phyloP scores from a whole-genome alignment of 1,140 invertebrate species.

The Zaprionus camerounensis region DNA sequence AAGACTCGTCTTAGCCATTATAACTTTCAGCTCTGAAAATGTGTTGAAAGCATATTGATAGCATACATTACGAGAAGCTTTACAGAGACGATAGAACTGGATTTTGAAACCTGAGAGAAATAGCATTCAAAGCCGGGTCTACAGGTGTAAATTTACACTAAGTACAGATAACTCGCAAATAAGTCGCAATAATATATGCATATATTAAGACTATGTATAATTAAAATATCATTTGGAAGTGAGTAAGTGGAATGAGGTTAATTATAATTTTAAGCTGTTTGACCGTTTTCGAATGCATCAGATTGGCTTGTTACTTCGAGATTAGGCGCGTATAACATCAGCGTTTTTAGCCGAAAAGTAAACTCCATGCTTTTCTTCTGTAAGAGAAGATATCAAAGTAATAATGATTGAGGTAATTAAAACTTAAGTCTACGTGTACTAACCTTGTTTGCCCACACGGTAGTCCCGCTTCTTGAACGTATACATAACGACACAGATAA shows the following conservation, averaged over 20 bases:
- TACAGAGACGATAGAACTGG: not conserved
- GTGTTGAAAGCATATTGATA: not conserved
- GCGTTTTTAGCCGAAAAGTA: slow-evolving; percentile 49
- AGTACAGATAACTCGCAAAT: not conserved
- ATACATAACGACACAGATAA: slow-evolving; percentile 46
- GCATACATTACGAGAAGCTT: not conserved
- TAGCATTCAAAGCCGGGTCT: not conserved
- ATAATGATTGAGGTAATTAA: not conserved
- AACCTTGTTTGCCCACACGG: slow-evolving; percentile 57
- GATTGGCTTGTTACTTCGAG: not conserved
- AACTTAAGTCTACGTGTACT: not conserved
- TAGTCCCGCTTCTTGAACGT: slow-evolving; percentile 40
- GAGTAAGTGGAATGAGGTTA: not conserved
- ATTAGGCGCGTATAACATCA: slow-evolving; percentile 54
- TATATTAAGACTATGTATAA: slow-evolving; percentile 7
- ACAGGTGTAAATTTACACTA: not conserved
- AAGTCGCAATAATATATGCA: not conserved
- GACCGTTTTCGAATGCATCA: slow-evolving; percentile 14
- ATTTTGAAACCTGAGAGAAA: not conserved
- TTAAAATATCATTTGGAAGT: slow-evolving; percentile 13
- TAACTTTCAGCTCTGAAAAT: not conserved
- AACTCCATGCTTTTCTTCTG: slow-evolving; percentile 58
- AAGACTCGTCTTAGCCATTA: too few species aligned
- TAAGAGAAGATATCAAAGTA: not conserved
- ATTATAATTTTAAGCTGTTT: not conserved